These are phyloP conservation scores for Podarcis lilfordi DNA, from an alignment of 2,797 vertebrate species.

Conservation along the genomic window DNA sequence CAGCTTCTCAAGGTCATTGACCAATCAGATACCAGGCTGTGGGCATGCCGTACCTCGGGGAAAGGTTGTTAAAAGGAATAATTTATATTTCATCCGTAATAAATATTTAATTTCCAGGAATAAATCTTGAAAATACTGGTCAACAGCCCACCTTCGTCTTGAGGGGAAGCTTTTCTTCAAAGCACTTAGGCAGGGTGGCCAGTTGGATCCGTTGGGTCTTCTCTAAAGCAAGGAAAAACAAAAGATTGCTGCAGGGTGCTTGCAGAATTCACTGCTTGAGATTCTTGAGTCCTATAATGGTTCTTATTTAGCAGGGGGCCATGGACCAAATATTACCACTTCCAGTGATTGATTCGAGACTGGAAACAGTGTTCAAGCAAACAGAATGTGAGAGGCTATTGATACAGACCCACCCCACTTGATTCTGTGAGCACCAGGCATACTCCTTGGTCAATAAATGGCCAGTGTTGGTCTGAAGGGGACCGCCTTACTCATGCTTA, in stretches of 20 bases:
- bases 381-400: too few species aligned
- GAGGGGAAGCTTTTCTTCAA: background rate
- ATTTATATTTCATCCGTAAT: background rate
- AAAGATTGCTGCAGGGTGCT: background rate
- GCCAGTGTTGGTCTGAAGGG: too few species aligned
- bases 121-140: constrained; percentile 34
- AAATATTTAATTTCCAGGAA: constrained; percentile 45
- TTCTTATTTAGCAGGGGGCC: background rate
- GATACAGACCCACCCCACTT: too few species aligned
- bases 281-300: background rate
- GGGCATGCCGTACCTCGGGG: background rate
- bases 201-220: background rate
- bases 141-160: background rate
- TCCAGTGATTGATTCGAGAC: background rate
- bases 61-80: constrained; percentile 34
- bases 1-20: background rate
- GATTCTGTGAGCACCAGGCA: too few species aligned
- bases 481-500: too few species aligned
- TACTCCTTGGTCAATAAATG: too few species aligned
- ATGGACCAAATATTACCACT: background rate
- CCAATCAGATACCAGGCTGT: background rate
- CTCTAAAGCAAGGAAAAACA: background rate
- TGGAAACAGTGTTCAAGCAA: background rate
- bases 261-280: background rate
- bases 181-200: background rate